Evolutionary conservation across 2,888 invertebrate species (phyloP).

Genomic region (Spodoptera littoralis): DNA sequence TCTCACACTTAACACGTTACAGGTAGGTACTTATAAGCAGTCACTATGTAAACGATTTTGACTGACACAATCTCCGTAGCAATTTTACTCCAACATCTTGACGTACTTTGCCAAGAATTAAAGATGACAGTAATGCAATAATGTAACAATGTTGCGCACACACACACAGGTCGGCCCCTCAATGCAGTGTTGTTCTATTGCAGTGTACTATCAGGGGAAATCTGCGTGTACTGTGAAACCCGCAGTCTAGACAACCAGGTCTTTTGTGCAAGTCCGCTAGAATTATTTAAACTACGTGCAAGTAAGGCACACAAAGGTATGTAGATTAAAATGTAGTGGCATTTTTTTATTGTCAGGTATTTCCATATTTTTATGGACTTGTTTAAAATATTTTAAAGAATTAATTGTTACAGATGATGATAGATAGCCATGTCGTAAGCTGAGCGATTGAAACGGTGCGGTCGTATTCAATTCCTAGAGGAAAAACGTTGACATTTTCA

Average conservation of each 20-base stretch:
- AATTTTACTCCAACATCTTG: too few relatives aligned
- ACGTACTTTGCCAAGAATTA: too few relatives aligned
- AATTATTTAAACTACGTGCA: neutral
- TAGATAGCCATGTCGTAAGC: constrained; percentile 16
- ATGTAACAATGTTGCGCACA: constrained; percentile 5
- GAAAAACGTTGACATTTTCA: constrained; percentile 3
- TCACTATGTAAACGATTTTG: too few relatives aligned
- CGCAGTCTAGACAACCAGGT: too few relatives aligned
- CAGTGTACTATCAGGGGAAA: constrained; percentile 26
- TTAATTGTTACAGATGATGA: constrained; percentile 34
- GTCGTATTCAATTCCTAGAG: neutral
- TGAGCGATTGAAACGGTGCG: constrained; percentile 5
- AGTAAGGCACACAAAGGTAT: neutral
- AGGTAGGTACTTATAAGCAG: too few relatives aligned
- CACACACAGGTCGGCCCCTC: too few relatives aligned
- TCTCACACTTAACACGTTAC: too few relatives aligned
- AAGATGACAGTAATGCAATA: too few relatives aligned
- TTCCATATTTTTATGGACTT: too few relatives aligned
- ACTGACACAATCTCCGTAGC: too few relatives aligned
- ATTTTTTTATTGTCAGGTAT: neutral
- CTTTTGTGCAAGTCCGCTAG: constrained; percentile 2
- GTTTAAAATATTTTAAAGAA: constrained; percentile 11
- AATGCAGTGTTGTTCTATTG: neutral
- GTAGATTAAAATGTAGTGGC: neutral
- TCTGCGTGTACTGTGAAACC: neutral